These are phyloP conservation scores for Serripes groenlandicus DNA, from an alignment of 2,888 invertebrate genomes.

Conservation along the genomic window DNA sequence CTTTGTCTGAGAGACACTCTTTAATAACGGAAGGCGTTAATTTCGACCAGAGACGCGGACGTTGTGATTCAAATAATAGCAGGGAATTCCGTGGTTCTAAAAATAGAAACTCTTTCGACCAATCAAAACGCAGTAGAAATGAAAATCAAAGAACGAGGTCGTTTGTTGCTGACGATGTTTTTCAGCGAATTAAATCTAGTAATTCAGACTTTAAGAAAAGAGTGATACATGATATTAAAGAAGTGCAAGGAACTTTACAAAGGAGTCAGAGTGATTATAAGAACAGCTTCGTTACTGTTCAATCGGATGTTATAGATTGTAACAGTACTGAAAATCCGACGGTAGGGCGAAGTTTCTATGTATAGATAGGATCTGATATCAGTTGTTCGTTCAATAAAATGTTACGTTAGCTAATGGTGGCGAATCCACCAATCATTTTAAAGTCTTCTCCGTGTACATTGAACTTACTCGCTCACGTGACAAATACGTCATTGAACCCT, in stretches of 20 bases:
- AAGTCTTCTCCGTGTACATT: no score
- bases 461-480: no score
- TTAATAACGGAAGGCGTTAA: background rate
- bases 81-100: conserved; percentile 3
- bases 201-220: background rate
- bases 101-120: conserved; percentile 9
- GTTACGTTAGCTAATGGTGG: no score
- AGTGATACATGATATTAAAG: background rate
- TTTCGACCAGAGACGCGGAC: background rate
- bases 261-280: background rate
- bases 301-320: background rate
- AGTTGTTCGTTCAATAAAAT: no score
- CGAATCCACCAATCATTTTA: no score
- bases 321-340: no score
- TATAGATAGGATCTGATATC: no score
- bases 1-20: conserved; percentile 51
- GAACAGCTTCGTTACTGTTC: background rate
- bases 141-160: conserved; percentile 4
- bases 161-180: background rate
- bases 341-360: no score
- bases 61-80: background rate
- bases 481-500: no score
- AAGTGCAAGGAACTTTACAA: background rate
- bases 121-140: background rate
- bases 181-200: background rate